Conservation (phyloP, 2,888 invertebrate species). For the Aleiodes alternator region DNA sequence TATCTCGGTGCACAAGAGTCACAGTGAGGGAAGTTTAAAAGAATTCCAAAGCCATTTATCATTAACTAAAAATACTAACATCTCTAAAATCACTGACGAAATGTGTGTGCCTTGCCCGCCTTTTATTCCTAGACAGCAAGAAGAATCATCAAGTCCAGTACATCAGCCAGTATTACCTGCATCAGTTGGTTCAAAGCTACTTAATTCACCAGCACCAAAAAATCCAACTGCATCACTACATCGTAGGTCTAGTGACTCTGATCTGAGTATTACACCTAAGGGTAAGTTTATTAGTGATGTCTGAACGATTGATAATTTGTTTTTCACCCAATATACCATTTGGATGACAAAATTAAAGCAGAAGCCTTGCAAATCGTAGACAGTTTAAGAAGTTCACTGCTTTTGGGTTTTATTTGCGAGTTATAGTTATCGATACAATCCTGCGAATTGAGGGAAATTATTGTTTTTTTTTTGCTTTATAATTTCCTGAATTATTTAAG, state of each 20-base stretch:
- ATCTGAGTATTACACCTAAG: constrained; percentile 94
- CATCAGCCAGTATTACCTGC: constrained; percentile 53
- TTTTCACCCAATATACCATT: constrained; percentile 8
- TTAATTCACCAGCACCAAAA: constrained; percentile 78
- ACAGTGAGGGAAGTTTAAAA: constrained; percentile 60
- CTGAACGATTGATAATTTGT: background rate
- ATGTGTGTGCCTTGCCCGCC: constrained; percentile 74
- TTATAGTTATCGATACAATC: constrained; percentile 29
- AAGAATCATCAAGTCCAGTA: constrained; percentile 55
- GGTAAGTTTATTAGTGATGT: constrained; percentile 78
- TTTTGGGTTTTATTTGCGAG: constrained; percentile 16
- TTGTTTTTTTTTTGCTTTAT: background rate
- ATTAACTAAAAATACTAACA: constrained; percentile 66
- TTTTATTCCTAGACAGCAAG: constrained; percentile 70
- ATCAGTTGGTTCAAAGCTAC: constrained; percentile 78
- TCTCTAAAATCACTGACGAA: constrained; percentile 70
- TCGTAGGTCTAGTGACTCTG: constrained; percentile 94
- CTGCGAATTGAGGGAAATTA: background rate
- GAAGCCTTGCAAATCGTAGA: constrained; percentile 40
- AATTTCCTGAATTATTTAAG: background rate
- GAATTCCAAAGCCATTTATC: constrained; percentile 42
- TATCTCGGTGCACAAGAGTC: constrained; percentile 57
- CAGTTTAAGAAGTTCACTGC: constrained; percentile 36
- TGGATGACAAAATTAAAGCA: constrained; percentile 26
- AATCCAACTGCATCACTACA: constrained; percentile 65